Conservation (phyloP, 1,140 invertebrate genomes). For the Cotesia vestalis region DNA sequence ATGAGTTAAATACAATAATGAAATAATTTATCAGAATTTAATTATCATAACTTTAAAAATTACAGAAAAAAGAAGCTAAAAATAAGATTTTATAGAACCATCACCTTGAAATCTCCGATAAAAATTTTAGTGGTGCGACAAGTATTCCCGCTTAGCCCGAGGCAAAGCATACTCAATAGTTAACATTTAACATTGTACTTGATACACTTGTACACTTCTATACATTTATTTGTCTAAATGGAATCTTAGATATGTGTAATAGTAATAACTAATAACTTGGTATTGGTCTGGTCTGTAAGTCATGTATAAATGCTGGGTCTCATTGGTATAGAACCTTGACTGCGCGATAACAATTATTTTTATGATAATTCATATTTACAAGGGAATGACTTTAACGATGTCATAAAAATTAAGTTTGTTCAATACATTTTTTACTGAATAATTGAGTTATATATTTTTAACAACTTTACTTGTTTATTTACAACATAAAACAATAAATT, state of each 20-base stretch:
- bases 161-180: too few relatives aligned
- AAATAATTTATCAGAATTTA: too few relatives aligned
- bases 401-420: not conserved
- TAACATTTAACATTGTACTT: not conserved
- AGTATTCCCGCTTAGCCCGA: too few relatives aligned
- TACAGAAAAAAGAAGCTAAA: too few relatives aligned
- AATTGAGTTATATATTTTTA: not conserved
- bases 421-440: slow-evolving; percentile 2
- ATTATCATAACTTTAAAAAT: too few relatives aligned
- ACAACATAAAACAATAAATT: too few relatives aligned
- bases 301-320: not conserved
- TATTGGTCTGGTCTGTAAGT: not conserved
- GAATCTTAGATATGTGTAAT: not conserved
- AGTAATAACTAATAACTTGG: not conserved
- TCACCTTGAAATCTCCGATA: too few relatives aligned
- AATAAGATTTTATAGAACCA: too few relatives aligned
- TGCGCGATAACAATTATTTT: slow-evolving; percentile 36
- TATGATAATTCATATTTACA: slow-evolving; percentile 28
- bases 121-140: too few relatives aligned
- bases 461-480: too few relatives aligned
- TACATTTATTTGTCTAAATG: slow-evolving; percentile 17
- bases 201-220: not conserved
- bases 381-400: slow-evolving; percentile 7
- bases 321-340: slow-evolving; percentile 18
- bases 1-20: too few relatives aligned